Base-by-base conservation (phyloP, 2,113 vertebrate genomes). In the Poicephalus gulielmi region DNA sequence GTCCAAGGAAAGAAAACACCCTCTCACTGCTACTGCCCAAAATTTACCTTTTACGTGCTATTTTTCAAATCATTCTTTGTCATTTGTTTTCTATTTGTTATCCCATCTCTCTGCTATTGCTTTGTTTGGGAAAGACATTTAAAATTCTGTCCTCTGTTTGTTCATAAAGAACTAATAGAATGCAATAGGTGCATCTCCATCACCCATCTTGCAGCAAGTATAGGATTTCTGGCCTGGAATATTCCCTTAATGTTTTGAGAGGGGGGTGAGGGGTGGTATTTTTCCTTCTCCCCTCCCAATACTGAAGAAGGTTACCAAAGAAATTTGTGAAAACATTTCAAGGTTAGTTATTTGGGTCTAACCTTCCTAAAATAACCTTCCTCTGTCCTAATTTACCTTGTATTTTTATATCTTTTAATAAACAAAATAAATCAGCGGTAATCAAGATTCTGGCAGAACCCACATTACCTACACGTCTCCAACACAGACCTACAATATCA, bases 201-300 rank as follows among this genome's bases (percentile, higher is more conserved):
- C 43, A 49, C 43, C 47, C 7, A 30, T 37, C n/a, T 59, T 73
- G 13, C 47, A 73, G 23, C 4, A 82, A 60, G 24, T 25, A 43
- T 2, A 73, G 10, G 27, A 28, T 20, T 37, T 83, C 62, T 53
- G 9, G 19, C 35, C 66, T 47, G 31, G 4, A 47, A 63, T 50
- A 83, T 62, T 78, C 31, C 44, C 9, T 71, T 63, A 50, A 64
- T 59, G 10, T 20, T 20, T 66, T 57, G 23, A 10, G 7, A 10
- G 8, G 15, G 5, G 2, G 4, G 37, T 39, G 37, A 39, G 2
- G 1, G 13, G 24, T 31, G 27, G 7, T 1, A 19, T 9, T 19
- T 71, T 41, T 55, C 27, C 24, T 43, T 79, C 22, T 71, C 11
- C 13, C 6, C 6, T 74, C 17, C 7, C 2, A 50, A 62, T 43